These are phyloP conservation scores for Drosophila santomea DNA, from an alignment of 1,140 invertebrate species.

Conservation along the genomic window DNA sequence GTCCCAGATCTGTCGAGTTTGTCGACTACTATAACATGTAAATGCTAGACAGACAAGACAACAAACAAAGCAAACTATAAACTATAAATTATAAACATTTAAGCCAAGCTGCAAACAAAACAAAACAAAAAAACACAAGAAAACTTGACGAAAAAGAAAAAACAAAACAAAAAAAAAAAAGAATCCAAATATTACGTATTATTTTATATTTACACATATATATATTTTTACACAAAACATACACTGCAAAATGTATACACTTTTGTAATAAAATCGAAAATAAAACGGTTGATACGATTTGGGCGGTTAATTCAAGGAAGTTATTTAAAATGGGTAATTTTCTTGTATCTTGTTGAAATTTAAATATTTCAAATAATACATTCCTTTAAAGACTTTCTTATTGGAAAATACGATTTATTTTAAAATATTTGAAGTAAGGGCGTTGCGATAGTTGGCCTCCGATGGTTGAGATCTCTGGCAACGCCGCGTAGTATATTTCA, in stretches of 20 bases:
- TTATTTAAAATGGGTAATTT: not conserved
- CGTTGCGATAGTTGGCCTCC: not conserved
- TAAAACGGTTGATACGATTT: conserved; percentile 4
- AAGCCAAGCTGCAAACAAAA: conserved; percentile 58
- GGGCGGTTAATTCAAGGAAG: not conserved
- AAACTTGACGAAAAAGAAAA: conserved; percentile 16
- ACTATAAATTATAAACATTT: conserved; percentile 37
- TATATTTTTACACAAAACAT: conserved; percentile 76
- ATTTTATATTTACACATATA: conserved; percentile 71
- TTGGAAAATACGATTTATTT: not conserved
- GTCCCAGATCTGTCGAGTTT: conserved; percentile 81
- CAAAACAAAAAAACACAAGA: conserved; percentile 34
- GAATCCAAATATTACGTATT: conserved; percentile 68
- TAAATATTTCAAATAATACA: too few relatives aligned
- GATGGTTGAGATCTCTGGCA: not conserved
- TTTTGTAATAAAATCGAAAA: conserved; percentile 71
- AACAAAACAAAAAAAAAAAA: conserved; percentile 23
- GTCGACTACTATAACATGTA: conserved; percentile 84
- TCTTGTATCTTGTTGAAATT: too few relatives aligned
- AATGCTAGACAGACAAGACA: conserved; percentile 44
- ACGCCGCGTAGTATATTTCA: not conserved
- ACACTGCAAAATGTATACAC: conserved; percentile 69
- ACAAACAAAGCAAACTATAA: conserved; percentile 17
- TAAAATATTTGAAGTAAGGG: not conserved
- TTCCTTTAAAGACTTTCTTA: not conserved